phyloP scores from a whole-genome alignment of 2,888 invertebrate genomes.

The Pammene fasciana region DNA sequence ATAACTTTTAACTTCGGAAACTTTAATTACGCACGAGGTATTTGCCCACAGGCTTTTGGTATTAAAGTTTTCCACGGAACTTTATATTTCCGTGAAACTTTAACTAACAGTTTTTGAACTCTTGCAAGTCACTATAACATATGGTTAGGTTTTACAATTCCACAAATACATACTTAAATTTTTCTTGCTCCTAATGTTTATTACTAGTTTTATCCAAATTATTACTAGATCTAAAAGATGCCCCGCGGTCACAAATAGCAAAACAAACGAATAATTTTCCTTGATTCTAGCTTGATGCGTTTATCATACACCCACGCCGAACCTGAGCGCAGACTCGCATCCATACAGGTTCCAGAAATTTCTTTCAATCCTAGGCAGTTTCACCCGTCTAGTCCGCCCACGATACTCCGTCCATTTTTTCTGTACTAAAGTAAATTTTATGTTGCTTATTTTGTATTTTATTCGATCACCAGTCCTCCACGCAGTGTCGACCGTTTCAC shows the following conservation, averaged over 20 bases:
- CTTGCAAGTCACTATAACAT: neutral
- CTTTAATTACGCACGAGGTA: slow-evolving; percentile 17
- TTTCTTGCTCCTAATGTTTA: neutral
- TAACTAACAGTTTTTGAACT: neutral
- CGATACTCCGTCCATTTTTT: slow-evolving; percentile 33
- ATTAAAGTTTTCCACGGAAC: slow-evolving; percentile 16
- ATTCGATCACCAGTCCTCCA: slow-evolving; percentile 22
- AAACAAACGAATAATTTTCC: slow-evolving; percentile 41
- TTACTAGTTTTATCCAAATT: neutral
- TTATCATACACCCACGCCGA: slow-evolving; percentile 53
- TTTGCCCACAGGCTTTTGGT: slow-evolving; percentile 11
- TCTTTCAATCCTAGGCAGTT: slow-evolving; percentile 45
- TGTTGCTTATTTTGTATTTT: slow-evolving; percentile 31
- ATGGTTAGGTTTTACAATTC: neutral
- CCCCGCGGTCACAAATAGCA: slow-evolving; percentile 16
- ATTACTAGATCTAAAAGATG: neutral
- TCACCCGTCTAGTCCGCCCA: slow-evolving; percentile 48
- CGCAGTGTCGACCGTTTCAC: slow-evolving; percentile 29
- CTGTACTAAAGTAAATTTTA: slow-evolving; percentile 29
- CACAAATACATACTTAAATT: neutral
- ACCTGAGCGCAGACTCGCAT: neutral
- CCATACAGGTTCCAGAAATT: slow-evolving; percentile 48
- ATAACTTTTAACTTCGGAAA: slow-evolving; percentile 17
- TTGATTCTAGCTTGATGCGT: slow-evolving; percentile 39
- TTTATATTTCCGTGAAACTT: slow-evolving; percentile 13